Conservation (phyloP, 2,113 vertebrate genomes). For the Neodon shergylaensis region DNA sequence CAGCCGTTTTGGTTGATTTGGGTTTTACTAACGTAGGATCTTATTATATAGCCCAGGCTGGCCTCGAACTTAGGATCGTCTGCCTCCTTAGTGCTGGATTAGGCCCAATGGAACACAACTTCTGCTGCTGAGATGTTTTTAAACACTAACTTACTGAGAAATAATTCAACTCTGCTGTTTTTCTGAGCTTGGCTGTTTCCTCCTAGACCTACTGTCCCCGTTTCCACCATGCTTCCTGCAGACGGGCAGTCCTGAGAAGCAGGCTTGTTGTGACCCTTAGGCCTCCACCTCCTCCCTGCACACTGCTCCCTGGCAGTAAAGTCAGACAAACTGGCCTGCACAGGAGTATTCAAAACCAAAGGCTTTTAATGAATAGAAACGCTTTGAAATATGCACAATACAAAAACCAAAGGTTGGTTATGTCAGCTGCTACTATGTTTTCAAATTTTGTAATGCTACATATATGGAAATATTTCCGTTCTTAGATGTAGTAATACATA, state of each 20-base stretch:
- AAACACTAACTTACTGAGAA: not conserved
- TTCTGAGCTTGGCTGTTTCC: not conserved
- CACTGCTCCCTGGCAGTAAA: not conserved
- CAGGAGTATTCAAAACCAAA: not conserved
- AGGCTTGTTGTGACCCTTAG: too few species aligned
- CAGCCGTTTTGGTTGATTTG: not conserved
- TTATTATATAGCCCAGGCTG: not conserved
- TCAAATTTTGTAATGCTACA: not conserved
- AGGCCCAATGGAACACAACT: fast-evolving
- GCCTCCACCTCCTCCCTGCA: not conserved
- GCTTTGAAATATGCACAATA: not conserved
- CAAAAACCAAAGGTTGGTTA: not conserved
- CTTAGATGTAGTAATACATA: not conserved
- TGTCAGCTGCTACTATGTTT: not conserved
- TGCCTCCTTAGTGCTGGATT: not conserved
- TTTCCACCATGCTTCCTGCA: not conserved
- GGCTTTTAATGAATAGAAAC: not conserved
- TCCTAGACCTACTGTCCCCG: not conserved
- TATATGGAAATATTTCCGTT: not conserved
- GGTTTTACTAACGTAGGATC: not conserved
- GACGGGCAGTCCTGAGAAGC: not conserved
- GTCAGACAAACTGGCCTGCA: not conserved
- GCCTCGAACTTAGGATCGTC: not conserved
- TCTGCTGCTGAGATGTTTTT: not conserved
- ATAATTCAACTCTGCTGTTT: not conserved